Percentiles rank a stretch among this genome's conserved stretches.
Evolutionary conservation across 2,888 invertebrate genomes (phyloP).

Genomic region (Antheraea assamensis): DNA sequence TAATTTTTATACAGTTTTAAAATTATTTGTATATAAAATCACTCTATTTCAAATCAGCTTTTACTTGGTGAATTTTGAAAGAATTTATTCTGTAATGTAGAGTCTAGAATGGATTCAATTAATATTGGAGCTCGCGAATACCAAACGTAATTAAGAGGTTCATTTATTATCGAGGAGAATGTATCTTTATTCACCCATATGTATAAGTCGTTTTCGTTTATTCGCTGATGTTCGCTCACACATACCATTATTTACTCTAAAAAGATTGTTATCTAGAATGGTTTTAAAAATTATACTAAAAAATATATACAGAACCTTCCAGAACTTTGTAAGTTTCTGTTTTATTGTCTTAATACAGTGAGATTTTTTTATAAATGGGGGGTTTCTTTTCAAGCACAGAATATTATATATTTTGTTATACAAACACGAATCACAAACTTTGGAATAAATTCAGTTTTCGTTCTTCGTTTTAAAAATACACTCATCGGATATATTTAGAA

Average conservation of each 20-base stretch:
- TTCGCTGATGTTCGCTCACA: too few species aligned
- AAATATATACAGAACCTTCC: neutral
- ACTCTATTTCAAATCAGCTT: too few species aligned
- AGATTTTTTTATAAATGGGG: neutral
- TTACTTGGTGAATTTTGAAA: too few species aligned
- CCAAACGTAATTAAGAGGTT: neutral
- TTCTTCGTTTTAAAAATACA: neutral
- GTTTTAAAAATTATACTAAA: neutral
- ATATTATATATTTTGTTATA: neutral
- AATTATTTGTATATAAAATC: too few species aligned
- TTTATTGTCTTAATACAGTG: neutral
- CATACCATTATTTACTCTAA: neutral
- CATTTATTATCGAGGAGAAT: neutral
- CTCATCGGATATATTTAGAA: too few species aligned
- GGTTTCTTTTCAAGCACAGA: neutral
- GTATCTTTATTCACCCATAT: neutral
- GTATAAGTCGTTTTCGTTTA: too few species aligned
- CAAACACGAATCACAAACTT: neutral
- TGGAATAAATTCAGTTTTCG: neutral
- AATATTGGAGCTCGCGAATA: neutral
- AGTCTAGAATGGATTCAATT: neutral
- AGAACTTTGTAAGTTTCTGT: neutral
- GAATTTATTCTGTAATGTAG: neutral
- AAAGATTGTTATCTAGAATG: neutral
- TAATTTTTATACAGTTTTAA: too few species aligned